Conservation (phyloP, 2,113 vertebrate genomes). For the Anhinga anhinga region DNA sequence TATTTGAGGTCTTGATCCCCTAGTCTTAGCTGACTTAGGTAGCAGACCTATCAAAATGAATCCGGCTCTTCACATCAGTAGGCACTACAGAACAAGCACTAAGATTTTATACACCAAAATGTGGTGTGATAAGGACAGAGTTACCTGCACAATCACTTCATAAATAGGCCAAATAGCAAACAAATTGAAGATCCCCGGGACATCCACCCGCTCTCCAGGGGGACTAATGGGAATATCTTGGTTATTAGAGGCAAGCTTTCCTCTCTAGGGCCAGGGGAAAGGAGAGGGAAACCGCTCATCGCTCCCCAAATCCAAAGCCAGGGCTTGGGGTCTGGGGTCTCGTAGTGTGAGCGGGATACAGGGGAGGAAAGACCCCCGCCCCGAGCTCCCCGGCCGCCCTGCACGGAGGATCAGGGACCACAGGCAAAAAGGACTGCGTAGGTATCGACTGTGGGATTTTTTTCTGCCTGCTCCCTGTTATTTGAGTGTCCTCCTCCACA, state of each 20-base stretch:
- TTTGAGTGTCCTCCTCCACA: background rate
- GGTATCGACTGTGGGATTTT: background rate
- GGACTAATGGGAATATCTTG: background rate
- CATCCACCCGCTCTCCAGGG: background rate
- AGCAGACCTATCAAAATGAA: background rate
- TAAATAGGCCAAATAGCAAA: background rate
- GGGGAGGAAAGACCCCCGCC: background rate
- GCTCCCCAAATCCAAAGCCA: background rate
- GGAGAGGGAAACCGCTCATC: accelerated
- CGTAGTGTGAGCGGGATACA: background rate
- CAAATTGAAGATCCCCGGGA: background rate
- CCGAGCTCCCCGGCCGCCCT: background rate
- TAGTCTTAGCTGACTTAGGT: background rate
- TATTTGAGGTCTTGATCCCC: conserved; percentile 49
- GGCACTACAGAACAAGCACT: background rate
- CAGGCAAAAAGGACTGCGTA: too few relatives aligned
- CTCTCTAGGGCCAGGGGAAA: accelerated
- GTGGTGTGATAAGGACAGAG: background rate
- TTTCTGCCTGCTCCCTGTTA: background rate
- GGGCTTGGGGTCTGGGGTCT: background rate
- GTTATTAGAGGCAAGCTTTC: background rate
- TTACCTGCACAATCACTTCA: background rate
- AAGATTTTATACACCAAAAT: background rate
- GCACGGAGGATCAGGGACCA: background rate
- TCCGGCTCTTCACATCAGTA: background rate